Evolutionary conservation across 2,797 vertebrate genomes (phyloP).

Genomic region (Pelodytes ibericus): DNA sequence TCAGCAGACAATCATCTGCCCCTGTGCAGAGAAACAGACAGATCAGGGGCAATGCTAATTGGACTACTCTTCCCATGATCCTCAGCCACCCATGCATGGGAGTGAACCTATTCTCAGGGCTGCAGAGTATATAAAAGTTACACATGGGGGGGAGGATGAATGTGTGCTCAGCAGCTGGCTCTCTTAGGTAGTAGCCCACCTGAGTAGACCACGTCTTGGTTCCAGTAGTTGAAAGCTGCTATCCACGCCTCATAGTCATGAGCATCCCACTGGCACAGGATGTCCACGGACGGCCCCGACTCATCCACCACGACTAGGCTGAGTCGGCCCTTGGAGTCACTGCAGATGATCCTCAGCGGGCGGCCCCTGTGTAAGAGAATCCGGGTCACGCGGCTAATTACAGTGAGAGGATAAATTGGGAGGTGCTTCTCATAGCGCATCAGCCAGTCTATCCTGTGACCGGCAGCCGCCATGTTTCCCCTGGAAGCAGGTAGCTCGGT

Average conservation of each 20-base stretch:
- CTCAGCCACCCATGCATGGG: no score
- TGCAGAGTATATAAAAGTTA: background rate
- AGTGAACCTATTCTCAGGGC: no score
- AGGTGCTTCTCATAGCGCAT: no score
- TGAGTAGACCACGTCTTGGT: conserved; percentile 85
- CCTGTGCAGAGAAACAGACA: conserved; percentile 70
- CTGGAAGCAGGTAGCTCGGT: no score
- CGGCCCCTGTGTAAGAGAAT: conserved; percentile 62
- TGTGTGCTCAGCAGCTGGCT: background rate
- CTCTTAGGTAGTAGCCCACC: conserved; percentile 69
- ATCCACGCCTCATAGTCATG: conserved; percentile 96
- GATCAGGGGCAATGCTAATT: no score
- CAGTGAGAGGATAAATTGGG: background rate
- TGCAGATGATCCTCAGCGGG: conserved; percentile 82
- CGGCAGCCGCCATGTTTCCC: no score
- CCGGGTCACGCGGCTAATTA: no score
- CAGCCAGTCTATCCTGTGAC: no score
- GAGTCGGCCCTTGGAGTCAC: conserved; percentile 88
- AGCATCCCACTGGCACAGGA: conserved; percentile 84
- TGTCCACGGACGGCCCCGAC: conserved; percentile 63
- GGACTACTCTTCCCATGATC: no score
- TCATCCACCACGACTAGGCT: conserved; percentile 76
- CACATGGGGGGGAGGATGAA: no score
- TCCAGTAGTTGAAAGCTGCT: conserved; percentile 95
- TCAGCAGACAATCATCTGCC: conserved; percentile 90